A percentile compares a stretch with the other conserved stretches of the same genome.
phyloP scores from a whole-genome alignment of 2,797 vertebrate genomes.

The Takifugu rubripes region DNA sequence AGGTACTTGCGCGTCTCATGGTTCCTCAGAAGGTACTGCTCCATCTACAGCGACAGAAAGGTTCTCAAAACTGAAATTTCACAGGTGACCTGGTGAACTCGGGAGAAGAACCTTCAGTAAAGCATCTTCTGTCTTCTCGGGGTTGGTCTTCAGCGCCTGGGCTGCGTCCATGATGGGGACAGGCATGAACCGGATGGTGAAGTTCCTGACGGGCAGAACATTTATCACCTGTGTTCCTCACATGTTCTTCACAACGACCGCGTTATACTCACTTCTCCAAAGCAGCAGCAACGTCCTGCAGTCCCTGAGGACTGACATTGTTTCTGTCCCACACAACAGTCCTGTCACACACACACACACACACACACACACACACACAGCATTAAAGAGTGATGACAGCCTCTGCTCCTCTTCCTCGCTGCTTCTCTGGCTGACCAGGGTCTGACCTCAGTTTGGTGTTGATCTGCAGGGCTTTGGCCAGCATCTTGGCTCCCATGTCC shows the following conservation, averaged over 20 bases:
- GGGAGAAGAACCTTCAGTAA: conserved; percentile 83
- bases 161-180: conserved; percentile 94
- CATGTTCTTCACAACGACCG: too few relatives aligned
- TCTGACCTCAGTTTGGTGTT: conserved; percentile 94
- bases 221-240: neutral
- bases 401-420: too few relatives aligned
- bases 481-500: conserved; percentile 96
- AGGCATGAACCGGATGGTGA: conserved; percentile 94
- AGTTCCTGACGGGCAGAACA: conserved; percentile 78
- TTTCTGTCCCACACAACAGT: conserved; percentile 95
- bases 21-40: conserved; percentile 93
- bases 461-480: conserved; percentile 96
- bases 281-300: conserved; percentile 93
- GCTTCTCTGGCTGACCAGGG: neutral
- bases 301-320: conserved; percentile 88
- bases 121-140: conserved; percentile 94
- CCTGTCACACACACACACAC: conserved; percentile 63
- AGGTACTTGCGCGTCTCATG: conserved; percentile 94
- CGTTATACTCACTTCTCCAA: conserved; percentile 87
- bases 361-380: too few relatives aligned
- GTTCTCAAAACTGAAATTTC: neutral
- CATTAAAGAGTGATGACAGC: too few relatives aligned
- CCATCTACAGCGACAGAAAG: conserved; percentile 78
- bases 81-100: neutral
- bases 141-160: conserved; percentile 90